Evolutionary conservation across 2,888 invertebrate genomes (phyloP).

Genomic region (Erebia palarica): DNA sequence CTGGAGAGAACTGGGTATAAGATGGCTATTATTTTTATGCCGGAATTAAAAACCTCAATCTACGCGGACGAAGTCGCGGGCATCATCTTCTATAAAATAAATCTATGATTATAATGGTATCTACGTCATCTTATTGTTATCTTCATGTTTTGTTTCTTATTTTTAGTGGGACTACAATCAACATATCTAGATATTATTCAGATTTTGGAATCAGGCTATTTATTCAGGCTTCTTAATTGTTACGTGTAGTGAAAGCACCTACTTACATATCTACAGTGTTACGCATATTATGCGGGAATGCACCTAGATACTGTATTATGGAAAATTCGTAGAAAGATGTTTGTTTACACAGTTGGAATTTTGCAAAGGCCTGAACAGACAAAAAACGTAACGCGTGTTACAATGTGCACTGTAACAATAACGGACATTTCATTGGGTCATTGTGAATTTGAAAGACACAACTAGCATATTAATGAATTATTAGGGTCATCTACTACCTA

Average conservation of each 20-base stretch:
- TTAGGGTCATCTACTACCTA: neutral
- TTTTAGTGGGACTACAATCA: too few relatives aligned
- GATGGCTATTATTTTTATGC: too few relatives aligned
- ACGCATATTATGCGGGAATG: neutral
- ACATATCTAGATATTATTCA: too few relatives aligned
- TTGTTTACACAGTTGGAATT: conserved; percentile 6
- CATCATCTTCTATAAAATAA: too few relatives aligned
- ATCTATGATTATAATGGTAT: too few relatives aligned
- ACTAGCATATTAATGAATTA: conserved; percentile 9
- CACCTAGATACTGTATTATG: conserved; percentile 2
- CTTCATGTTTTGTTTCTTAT: too few relatives aligned
- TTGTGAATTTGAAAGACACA: conserved; percentile 14
- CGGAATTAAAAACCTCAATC: too few relatives aligned
- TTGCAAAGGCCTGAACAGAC: neutral
- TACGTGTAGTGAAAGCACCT: neutral
- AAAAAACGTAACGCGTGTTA: neutral
- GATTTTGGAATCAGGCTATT: too few relatives aligned
- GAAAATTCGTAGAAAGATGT: conserved; percentile 1
- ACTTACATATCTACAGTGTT: neutral
- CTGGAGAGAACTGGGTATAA: too few relatives aligned
- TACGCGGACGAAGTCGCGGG: too few relatives aligned
- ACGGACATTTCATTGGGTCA: neutral
- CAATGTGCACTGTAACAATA: neutral
- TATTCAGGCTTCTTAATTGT: neutral
- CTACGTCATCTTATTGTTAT: too few relatives aligned